Conservation (phyloP, 2,797 vertebrate genomes). For the Dendrocincla tyrannina region DNA sequence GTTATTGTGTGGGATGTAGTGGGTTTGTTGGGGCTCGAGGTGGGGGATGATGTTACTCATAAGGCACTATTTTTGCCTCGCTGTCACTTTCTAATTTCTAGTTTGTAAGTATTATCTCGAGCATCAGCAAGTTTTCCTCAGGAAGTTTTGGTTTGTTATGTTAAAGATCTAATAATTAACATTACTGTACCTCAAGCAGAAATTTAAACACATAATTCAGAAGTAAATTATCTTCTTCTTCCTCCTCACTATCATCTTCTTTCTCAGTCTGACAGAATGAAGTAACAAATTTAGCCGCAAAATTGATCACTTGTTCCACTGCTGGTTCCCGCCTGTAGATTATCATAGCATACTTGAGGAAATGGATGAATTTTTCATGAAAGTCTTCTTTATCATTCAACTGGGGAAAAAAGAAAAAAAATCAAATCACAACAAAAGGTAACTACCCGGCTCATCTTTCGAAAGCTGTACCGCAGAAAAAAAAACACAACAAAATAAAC, state of each 20-base stretch:
- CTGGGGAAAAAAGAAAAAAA: slow-evolving; percentile 67
- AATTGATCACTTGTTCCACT: slow-evolving; percentile 90
- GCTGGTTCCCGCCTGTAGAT: slow-evolving; percentile 90
- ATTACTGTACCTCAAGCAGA: slow-evolving; percentile 85
- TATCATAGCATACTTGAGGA: slow-evolving; percentile 90
- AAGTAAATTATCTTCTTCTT: slow-evolving; percentile 80
- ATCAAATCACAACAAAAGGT: not conserved
- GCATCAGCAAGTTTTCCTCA: not conserved
- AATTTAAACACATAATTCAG: slow-evolving; percentile 90
- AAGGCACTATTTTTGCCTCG: not conserved
- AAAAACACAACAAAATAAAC: not conserved
- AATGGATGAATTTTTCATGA: slow-evolving; percentile 88
- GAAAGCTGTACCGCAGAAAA: not conserved
- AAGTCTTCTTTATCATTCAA: slow-evolving; percentile 85
- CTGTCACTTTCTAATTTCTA: not conserved
- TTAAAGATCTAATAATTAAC: not conserved
- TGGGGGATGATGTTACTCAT: not conserved
- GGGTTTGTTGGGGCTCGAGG: not conserved
- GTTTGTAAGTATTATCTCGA: not conserved
- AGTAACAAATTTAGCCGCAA: slow-evolving; percentile 87
- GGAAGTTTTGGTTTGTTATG: not conserved
- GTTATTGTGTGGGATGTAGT: not conserved
- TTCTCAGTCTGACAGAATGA: slow-evolving; percentile 81
- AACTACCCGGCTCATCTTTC: not conserved
- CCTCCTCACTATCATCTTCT: slow-evolving; percentile 65